Evolutionary conservation across 2,113 vertebrate species (phyloP).

Genomic region (Arothron firmamentum): DNA sequence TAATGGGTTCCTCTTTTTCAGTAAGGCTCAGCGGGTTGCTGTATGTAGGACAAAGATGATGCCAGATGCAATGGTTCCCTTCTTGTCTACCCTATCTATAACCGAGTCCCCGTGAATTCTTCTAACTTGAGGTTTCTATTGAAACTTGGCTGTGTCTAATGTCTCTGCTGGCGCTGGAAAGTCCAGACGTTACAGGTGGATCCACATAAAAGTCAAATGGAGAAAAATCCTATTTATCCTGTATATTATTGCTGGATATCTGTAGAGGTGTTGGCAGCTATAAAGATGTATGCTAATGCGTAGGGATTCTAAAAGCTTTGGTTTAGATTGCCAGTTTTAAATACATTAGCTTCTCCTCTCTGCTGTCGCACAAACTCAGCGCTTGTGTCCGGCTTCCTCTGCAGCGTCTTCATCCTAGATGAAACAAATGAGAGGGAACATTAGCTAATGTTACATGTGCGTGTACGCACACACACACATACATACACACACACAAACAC

Average conservation of each 20-base stretch:
- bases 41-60: constrained; percentile 41
- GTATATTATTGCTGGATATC: constrained; percentile 12
- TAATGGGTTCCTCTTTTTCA: constrained; percentile 64
- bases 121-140: constrained; percentile 23
- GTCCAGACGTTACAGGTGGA: constrained; percentile 23
- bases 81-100: constrained; percentile 39
- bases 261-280: constrained; percentile 5
- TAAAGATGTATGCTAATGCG: constrained; percentile 6
- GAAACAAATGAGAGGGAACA: constrained; percentile 14
- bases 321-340: constrained; percentile 1
- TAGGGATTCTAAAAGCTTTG: constrained; percentile 3
- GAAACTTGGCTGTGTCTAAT: constrained; percentile 16
- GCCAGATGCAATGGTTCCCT: constrained; percentile 44
- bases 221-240: neutral
- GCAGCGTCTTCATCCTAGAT: constrained; percentile 39
- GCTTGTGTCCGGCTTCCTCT: constrained; percentile 18
- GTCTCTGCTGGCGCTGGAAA: constrained; percentile 27
- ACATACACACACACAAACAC: no score
- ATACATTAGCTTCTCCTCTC: constrained; percentile 6
- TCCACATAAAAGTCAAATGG: constrained; percentile 8
- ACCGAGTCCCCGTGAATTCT: constrained; percentile 23
- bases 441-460: no score
- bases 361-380: constrained; percentile 13
- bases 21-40: constrained; percentile 43
- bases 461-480: no score